Evolutionary conservation across 2,113 vertebrate species (phyloP).

Genomic region (Rattus norvegicus): DNA sequence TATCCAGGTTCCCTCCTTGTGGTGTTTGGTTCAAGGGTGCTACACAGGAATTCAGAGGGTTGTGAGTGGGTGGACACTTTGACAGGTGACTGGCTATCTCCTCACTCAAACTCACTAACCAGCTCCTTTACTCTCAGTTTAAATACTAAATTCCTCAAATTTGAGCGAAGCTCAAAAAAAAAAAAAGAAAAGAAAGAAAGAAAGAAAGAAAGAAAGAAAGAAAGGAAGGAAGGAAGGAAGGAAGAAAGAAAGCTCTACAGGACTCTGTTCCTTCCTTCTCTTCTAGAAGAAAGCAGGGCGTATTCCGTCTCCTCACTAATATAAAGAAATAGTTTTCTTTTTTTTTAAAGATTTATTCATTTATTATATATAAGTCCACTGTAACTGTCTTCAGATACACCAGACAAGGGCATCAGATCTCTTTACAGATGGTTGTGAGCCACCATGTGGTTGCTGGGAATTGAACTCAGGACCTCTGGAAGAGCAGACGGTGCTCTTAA

Average conservation of each 20-base stretch:
- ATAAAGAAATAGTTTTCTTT: slow-evolving; percentile 26
- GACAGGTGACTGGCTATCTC: not conserved
- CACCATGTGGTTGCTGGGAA: no score
- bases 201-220: no score
- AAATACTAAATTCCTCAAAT: slow-evolving; percentile 40
- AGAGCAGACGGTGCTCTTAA: no score
- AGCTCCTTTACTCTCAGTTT: slow-evolving; percentile 13
- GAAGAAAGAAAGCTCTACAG: not conserved
- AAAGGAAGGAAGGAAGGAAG: no score
- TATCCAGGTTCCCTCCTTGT: not conserved
- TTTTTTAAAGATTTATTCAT: no score
- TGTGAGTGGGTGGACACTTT: not conserved
- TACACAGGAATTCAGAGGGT: not conserved
- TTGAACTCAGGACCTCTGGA: no score
- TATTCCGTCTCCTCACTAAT: not conserved
- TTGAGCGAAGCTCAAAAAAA: slow-evolving; percentile 8
- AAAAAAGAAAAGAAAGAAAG: no score
- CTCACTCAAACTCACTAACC: not conserved
- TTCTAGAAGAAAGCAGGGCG: not conserved
- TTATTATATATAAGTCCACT: no score
- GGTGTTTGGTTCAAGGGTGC: slow-evolving; percentile 25
- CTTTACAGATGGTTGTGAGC: no score
- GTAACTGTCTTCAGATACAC: no score
- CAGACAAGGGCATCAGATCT: no score
- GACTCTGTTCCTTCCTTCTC: slow-evolving; percentile 25